Base-by-base conservation (phyloP, 2,888 invertebrate species). In the Stenichneumon culpator region DNA sequence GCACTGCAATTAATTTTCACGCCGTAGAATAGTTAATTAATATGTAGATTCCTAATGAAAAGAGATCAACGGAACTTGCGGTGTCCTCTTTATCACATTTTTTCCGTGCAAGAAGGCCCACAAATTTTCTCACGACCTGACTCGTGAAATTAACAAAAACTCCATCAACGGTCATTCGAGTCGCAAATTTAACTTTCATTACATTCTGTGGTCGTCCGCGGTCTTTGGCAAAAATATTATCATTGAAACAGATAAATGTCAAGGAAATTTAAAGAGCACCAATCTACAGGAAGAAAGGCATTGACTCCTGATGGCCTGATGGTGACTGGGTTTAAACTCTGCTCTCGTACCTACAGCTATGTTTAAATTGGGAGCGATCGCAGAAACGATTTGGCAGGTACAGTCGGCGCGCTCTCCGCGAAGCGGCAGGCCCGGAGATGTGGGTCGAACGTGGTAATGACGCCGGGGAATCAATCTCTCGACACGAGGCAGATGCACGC, bases 371-470 rank as follows among this genome's bases (percentile, higher is more conserved):
- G 69, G 69, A 69, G 69, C 69, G 69, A 69, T 69, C 28, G 28
- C 69, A 50, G 69, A 39, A 69, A 73, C 57, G 72, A 73, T 73
- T 73, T 52, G 57, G 72, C 39, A 25, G 39, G 39, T 39, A 11
- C 39, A 9, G 39, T 39, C 9, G 39, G 39, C 39, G 39, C 44
- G 25, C 25, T 39, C 39, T 73, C 72, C 72, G n/a, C 57, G 72
- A 60, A 57, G 57, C 57, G 72, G 72, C 39, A 73, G 72, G 7
- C 57, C 14, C 6, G 9, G 57, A 39, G 57, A 73, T 73, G 72
- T 73, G 57, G 72, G 72, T 73, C 72, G 32, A 39, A 39, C 54
- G 72, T 25, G 72, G 72, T 73, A 73, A 73, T 73, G 72, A 73
- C 57, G 39, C 25, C 39, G 57, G 72, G 72, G 11, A 73, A 52